These are phyloP conservation scores for Torymus tubicola DNA, from an alignment of 2,888 invertebrate genomes.

Conservation along the genomic window DNA sequence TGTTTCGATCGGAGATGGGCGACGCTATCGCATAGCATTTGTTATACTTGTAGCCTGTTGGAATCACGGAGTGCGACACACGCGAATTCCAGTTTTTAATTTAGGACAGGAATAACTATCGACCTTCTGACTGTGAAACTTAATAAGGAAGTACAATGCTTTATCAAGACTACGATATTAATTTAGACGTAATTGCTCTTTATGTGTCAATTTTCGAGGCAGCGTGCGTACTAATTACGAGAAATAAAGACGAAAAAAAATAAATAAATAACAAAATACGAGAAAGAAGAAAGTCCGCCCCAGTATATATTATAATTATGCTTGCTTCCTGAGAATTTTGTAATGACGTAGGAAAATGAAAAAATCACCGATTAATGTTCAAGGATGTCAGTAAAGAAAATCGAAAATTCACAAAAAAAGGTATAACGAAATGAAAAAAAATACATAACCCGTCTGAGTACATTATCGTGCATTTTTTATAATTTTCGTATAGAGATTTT, in stretches of 20 bases:
- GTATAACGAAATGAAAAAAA: constrained; percentile 49
- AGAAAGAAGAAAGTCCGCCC: constrained; percentile 40
- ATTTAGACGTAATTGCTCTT: constrained; percentile 48
- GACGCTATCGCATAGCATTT: constrained; percentile 44
- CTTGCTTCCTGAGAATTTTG: constrained; percentile 51
- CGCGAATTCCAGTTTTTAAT: constrained; percentile 50
- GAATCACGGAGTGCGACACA: constrained; percentile 29
- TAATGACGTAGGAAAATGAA: constrained; percentile 34
- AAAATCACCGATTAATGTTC: constrained; percentile 43
- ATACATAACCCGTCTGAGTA: constrained; percentile 52
- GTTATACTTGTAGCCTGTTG: constrained; percentile 48
- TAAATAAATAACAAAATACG: too few species aligned
- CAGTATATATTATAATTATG: constrained; percentile 39
- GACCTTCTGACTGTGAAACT: constrained; percentile 56
- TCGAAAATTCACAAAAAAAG: constrained; percentile 30
- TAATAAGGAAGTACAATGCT: constrained; percentile 55
- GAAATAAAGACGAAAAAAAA: constrained; percentile 8
- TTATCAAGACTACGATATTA: constrained; percentile 54
- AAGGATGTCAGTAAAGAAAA: constrained; percentile 28
- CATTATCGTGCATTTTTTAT: constrained; percentile 54
- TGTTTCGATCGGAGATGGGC: constrained; percentile 48
- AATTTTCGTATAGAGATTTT: constrained; percentile 50
- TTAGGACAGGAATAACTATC: constrained; percentile 50
- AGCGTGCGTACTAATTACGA: constrained; percentile 37
- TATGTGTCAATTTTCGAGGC: constrained; percentile 52